phyloP scores from a whole-genome alignment of 1,140 invertebrate species.

The Eriosoma lanigerum region DNA sequence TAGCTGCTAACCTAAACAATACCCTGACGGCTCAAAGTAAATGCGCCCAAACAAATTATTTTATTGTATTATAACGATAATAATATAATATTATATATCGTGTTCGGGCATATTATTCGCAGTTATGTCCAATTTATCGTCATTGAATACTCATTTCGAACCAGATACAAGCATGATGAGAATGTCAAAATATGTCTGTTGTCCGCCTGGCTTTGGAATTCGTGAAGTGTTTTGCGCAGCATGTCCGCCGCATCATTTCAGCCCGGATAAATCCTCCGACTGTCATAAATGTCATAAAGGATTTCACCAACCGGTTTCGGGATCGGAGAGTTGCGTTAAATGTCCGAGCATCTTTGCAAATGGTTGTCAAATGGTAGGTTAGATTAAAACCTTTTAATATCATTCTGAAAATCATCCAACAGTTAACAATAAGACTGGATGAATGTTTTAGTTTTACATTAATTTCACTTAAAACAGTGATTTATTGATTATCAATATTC shows the following conservation, averaged over 20 bases:
- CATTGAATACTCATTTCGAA: neutral
- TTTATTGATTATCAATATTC: too few species aligned
- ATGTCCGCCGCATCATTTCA: constrained; percentile 23
- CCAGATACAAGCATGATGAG: neutral
- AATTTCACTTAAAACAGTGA: too few species aligned
- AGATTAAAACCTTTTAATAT: too few species aligned
- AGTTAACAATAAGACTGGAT: neutral
- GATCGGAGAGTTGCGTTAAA: constrained; percentile 9
- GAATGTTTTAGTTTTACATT: too few species aligned
- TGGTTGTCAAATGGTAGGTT: constrained; percentile 22
- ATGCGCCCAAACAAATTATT: neutral
- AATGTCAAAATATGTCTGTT: neutral
- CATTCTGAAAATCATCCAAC: too few species aligned
- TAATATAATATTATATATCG: too few species aligned
- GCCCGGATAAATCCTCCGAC: neutral
- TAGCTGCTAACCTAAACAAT: constrained; percentile 18
- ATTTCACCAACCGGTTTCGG: neutral
- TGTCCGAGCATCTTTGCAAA: neutral
- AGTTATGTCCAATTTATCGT: neutral
- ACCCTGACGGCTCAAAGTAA: constrained; percentile 21
- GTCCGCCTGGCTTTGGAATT: neutral
- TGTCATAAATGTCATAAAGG: neutral
- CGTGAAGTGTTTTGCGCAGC: constrained; percentile 20
- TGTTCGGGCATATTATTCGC: neutral
- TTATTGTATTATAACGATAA: too few species aligned